Evolutionary conservation across 2,113 vertebrate genomes (phyloP), one percentile per base, ranked within the genome.

Genomic region (Mormyrus iriodes): DNA sequence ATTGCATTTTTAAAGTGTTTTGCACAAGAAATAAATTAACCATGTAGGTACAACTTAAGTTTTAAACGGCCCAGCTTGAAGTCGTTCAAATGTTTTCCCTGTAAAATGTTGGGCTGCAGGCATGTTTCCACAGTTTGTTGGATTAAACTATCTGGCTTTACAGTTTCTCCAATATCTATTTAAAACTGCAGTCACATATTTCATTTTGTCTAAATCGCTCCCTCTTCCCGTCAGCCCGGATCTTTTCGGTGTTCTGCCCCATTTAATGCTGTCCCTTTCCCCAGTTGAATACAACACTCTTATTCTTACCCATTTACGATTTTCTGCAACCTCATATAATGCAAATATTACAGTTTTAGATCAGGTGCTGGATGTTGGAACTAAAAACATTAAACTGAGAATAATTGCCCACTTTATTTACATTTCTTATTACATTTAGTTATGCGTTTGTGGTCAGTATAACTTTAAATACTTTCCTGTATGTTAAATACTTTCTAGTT

Each of bases 321-420:
- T 69, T 49, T 58, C 79, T 89, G 48, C 31, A 58, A 27, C 88
- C 65, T 88, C 87, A 61, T 31, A 65, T 46, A 44, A 27, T 5
- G 85, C 55, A 89, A 91, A 88, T 90, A 58, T 49, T 88, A 48
- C 44, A 86, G 17, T 55, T 89, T 88, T 90, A 86, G 87, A 58
- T 27, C 52, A 83, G 52, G 87, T 48, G 39, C 69, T 84, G 42
- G 44, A n/a, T 88, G 35, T 88, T 73, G 73, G 61, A 79, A 42
- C n/a, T 31, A 42, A 44, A 9, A 61, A 87, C 39, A 87, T 84
- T 89, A 27, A 58, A 85, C 51, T 39, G 39, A 27, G 27, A 55
- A 84, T 27, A 21, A 21, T 31, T 88, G 48, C 73, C 10, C 31
- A 31, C 65, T 79, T 44, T 52, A 46, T 79, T 82, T 31, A 51